Base-by-base conservation (phyloP, 2,888 invertebrate genomes). In the Pristionchus entomophagus region DNA sequence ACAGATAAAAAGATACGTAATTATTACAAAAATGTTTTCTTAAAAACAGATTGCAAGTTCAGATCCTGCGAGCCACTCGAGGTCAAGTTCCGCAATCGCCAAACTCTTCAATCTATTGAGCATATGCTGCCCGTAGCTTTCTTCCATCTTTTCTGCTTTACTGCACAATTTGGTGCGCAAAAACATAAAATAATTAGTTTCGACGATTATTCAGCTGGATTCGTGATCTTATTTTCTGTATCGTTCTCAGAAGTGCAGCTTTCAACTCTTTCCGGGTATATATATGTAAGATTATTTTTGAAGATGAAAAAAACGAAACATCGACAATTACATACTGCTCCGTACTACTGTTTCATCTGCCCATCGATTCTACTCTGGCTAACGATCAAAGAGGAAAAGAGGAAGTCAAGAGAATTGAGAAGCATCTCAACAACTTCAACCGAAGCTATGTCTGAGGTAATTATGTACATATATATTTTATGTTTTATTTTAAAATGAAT, bases 61-160 rank as follows among this genome's bases (percentile, higher is more conserved):
- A 6, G n/a, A 35, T 32, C 41, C 73, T 73, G 17, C 73, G 3
- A n/a, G n/a, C n/a, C n/a, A n/a, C 35, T 80, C 5, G 26, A 29
- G 14, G 51, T 51, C 32, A 80, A 80, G 35, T 80, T 80, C 26
- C 78, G 78, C 2, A 22, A 80, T 32, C 78, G 78, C 2, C 78
- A 80, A 41, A 80, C 78, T 5, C 51, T 80, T 19, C 51, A 51
- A 1, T 80, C 78, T 2, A 49, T 49, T 26, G 22, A 51, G 17
- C 78, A 80, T 19, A 32, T 51, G 19, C 35, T 80, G 12, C 78
- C 78, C 2, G 78, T 49, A 1, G 29, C 78, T 4, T 19, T 80
- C 8, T n/a, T 49, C 17, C 78, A 80, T 19, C 32, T 51, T 4
- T 2, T 51, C 2, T 80, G 14, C 17, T 80, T 51, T n/a, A 32